Base-by-base conservation (phyloP, 2,888 invertebrate species). In the Deilephila elpenor region DNA sequence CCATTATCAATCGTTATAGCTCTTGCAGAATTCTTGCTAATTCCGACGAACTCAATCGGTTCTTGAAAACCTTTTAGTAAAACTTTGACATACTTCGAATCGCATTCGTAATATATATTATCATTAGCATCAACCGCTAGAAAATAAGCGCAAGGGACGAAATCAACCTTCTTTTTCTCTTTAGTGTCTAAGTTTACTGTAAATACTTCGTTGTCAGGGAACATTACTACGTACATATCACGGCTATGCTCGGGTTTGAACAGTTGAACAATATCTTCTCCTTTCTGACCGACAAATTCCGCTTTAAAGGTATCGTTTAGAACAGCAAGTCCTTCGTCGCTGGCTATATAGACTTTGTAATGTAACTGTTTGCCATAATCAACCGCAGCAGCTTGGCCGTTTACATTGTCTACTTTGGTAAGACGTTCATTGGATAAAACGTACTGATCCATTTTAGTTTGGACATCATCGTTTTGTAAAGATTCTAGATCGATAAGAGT, bases 361-460 rank as follows among this genome's bases (percentile, higher is more conserved):
- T 44, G 11, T 44, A 14, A 14, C 11, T 44, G 11, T 0, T 86
- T 87, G 77, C 84, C 84, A 0, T 77, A 77, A 74, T 94, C 94
- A 0, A 94, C 86, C 0, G 93, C 93, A 0, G 93, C 89, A 0
- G 93, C 88, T 83, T 94, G 94, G 0, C 94, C 94, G 1, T 89
- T 89, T 0, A 94, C 78, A 72, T 91, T 89, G 11, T 91, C 88
- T 53, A 94, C 88, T 86, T 88, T 90, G 3, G 89, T 88, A 0
- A 91, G 89, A 75, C 83, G 83, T 32, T 89, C 88, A 19, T 89
- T 80, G 74, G 87, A 88, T 2, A 94, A 75, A 0, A 93, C 76
- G 32, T 93, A 94, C 75, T 94, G 94, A 53, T 93, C 94, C 94
- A 94, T 94, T 85, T 86, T 90, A 0, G 94, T 94, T 76, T 94